phyloP scores from a whole-genome alignment of 2,113 vertebrate species.

The Chaetorhynchus papuensis region DNA sequence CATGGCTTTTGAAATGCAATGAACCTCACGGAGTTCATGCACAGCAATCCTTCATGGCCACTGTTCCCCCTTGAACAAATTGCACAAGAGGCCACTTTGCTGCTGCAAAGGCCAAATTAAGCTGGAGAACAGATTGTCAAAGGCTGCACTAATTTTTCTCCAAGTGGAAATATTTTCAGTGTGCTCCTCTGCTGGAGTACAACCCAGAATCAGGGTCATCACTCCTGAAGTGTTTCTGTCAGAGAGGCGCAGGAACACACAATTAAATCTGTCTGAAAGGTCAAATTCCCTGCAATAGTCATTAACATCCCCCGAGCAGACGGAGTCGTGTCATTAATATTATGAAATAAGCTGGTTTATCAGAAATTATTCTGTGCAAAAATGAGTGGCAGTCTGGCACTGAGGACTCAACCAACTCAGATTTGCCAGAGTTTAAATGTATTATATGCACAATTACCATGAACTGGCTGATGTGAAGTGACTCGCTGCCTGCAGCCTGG shows the following conservation, averaged over 20 bases:
- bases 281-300: not conserved
- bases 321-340: not conserved
- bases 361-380: not conserved
- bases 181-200: not conserved
- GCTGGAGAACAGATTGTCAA: not conserved
- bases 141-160: not conserved
- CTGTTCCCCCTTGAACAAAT: not conserved
- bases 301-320: not conserved
- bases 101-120: not conserved
- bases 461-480: not conserved
- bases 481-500: not conserved
- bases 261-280: constrained; percentile 7
- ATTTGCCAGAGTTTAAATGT: not conserved
- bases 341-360: not conserved
- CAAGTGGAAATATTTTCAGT: not conserved
- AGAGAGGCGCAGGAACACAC: not conserved
- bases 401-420: not conserved
- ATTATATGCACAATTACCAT: not conserved
- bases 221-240: not conserved
- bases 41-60: not conserved
- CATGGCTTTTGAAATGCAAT: not conserved
- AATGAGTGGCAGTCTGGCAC: not conserved
- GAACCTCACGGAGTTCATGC: not conserved
- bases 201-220: not conserved
- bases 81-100: not conserved